These are phyloP conservation scores for Cnemophilus loriae DNA, from an alignment of 2,113 vertebrate genomes.

Conservation along the genomic window DNA sequence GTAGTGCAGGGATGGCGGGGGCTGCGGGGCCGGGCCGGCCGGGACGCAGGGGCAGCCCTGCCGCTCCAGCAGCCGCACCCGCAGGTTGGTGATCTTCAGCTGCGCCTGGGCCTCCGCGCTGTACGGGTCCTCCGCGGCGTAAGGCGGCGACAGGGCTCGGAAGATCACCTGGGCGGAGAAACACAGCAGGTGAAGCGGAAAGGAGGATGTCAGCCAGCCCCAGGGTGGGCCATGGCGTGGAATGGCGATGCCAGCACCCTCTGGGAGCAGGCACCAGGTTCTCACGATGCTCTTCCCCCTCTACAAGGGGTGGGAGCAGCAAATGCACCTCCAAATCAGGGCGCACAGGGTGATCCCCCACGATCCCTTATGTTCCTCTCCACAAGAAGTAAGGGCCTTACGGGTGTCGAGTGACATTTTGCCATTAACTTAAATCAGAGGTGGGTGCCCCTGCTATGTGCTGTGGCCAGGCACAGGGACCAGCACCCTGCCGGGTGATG, in stretches of 20 bases:
- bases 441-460: accelerated
- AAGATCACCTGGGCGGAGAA: constrained; percentile 86
- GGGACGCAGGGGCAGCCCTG: constrained; percentile 85
- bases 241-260: background rate
- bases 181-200: background rate
- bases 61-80: constrained; percentile 79
- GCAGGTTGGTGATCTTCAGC: constrained; percentile 90
- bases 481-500: background rate
- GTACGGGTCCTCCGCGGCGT: constrained; percentile 81
- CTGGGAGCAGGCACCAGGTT: background rate
- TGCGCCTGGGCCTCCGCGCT: constrained; percentile 80
- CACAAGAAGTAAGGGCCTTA: background rate
- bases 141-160: constrained; percentile 82
- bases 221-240: accelerated
- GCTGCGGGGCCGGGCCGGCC: background rate
- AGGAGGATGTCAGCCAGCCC: background rate
- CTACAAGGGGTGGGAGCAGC: accelerated
- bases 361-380: background rate
- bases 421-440: background rate
- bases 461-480: accelerated
- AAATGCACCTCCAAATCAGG: background rate
- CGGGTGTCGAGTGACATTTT: background rate
- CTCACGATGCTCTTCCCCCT: background rate
- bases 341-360: accelerated
- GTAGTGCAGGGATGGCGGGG: constrained; percentile 73